phyloP scores from a whole-genome alignment of 2,888 invertebrate genomes.

The Pocota personata region DNA sequence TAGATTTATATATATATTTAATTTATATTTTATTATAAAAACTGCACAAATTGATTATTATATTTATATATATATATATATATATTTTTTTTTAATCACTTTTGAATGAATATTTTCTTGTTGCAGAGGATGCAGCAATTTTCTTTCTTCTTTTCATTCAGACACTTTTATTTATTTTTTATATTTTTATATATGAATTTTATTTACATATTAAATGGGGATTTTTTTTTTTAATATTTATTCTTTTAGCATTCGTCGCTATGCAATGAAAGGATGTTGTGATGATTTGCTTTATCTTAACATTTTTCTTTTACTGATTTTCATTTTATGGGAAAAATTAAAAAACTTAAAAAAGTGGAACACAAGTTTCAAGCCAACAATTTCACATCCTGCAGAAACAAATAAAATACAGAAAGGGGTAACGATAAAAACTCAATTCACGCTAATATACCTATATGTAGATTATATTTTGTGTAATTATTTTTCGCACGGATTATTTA shows the following conservation, averaged over 20 bases:
- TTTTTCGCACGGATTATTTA: constrained; percentile 27
- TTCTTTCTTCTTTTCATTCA: constrained; percentile 72
- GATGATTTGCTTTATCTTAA: constrained; percentile 52
- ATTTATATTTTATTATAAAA: constrained; percentile 57
- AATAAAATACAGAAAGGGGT: neutral
- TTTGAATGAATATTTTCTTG: constrained; percentile 54
- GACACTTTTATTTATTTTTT: constrained; percentile 50
- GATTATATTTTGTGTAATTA: neutral
- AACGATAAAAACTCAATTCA: neutral
- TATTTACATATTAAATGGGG: constrained; percentile 37
- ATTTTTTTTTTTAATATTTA: neutral
- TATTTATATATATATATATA: constrained; percentile 34
- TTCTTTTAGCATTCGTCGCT: constrained; percentile 35
- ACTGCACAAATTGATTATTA: constrained; percentile 58
- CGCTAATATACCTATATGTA: too few species aligned
- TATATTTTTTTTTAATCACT: constrained; percentile 52
- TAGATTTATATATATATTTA: constrained; percentile 35
- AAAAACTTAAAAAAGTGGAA: constrained; percentile 66
- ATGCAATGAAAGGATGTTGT: constrained; percentile 23
- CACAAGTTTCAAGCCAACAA: constrained; percentile 72
- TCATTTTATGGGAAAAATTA: constrained; percentile 38
- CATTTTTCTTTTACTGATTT: constrained; percentile 50
- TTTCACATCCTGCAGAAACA: constrained; percentile 75
- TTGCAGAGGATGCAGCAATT: constrained; percentile 52
- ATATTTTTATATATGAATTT: constrained; percentile 24